Base-by-base conservation (phyloP, 1,140 invertebrate genomes). In the Bombus confusus region DNA sequence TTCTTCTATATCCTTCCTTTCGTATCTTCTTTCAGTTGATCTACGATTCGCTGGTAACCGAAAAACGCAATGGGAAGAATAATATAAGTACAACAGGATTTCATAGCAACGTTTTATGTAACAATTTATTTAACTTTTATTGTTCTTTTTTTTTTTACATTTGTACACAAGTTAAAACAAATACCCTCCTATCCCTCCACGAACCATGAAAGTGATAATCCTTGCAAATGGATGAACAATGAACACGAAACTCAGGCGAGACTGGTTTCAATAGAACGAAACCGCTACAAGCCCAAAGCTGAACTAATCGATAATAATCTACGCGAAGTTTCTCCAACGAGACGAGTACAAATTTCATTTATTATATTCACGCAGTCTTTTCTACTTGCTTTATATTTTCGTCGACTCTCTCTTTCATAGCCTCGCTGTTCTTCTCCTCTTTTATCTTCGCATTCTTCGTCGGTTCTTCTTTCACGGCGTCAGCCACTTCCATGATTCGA, bases 401-500 rank as follows among this genome's bases (percentile, higher is more conserved):
- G 31, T 62, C 41, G 6, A 15, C 22, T 15, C 39, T 71, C 43
- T 86, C 84, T 37, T 87, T 81, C 10, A 41, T 25, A 34, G 64
- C 39, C 34, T 91, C 90, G 25, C 25, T 77, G 2, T 37, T 25
- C 81, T 86, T 72, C n/a, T 81, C 57, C 28, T 52, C 68, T 1
- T 75, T 39, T 15, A 76, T 47, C 13, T 87, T 80, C 3, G 39
- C 80, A 12, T 75, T 79, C 52, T 85, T 83, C 43, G 15, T 59
- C 41, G 13, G 22, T 34, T 89, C 64, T 37, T 92, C 89, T 5
- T 92, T 92, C 28, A 83, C 76, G 22, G 86, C 79, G 9, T 94
- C 93, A 15, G 94, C 93, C 71, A 93, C 91, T 12, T 94, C 94
- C 64, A 96, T 84, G 39, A 96, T 95, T 0, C 95, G 84, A 90